Conservation (phyloP, 1,140 invertebrate species). For the Bombus affinis region DNA sequence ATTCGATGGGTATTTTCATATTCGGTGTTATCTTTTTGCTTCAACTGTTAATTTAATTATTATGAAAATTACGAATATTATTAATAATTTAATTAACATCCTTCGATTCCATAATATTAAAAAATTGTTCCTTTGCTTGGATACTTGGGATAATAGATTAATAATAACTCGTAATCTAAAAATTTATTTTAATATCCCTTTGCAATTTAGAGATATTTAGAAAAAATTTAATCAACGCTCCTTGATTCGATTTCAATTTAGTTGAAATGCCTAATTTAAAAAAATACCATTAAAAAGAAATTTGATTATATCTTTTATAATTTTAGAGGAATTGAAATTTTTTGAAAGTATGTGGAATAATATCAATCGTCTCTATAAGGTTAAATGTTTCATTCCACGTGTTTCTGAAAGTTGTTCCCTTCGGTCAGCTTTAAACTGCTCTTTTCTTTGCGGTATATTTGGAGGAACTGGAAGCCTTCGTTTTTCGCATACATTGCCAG, state of each 20-base stretch:
- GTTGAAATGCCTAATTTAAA: background rate
- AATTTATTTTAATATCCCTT: too few relatives aligned
- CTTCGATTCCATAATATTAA: too few relatives aligned
- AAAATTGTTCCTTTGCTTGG: too few relatives aligned
- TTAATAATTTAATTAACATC: too few relatives aligned
- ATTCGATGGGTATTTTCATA: too few relatives aligned
- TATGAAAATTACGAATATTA: too few relatives aligned
- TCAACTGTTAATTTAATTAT: too few relatives aligned
- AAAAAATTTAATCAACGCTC: background rate
- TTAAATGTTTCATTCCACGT: background rate
- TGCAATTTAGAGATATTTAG: too few relatives aligned
- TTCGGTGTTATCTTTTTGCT: too few relatives aligned
- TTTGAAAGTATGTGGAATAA: background rate
- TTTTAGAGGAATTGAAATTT: background rate
- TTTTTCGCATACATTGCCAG: constrained; percentile 26
- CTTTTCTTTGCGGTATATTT: constrained; percentile 26
- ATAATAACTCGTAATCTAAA: too few relatives aligned
- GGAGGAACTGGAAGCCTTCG: background rate
- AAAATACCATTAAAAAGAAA: too few relatives aligned
- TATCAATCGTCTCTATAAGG: background rate
- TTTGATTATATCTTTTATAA: background rate
- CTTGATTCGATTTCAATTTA: background rate
- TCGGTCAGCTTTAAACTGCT: constrained; percentile 31
- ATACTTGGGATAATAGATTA: too few relatives aligned
- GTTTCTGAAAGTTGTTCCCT: background rate